Percentiles rank a stretch among this genome's conserved stretches.
Evolutionary conservation across 2,113 vertebrate species (phyloP).

Genomic region (Erinaceus europaeus): DNA sequence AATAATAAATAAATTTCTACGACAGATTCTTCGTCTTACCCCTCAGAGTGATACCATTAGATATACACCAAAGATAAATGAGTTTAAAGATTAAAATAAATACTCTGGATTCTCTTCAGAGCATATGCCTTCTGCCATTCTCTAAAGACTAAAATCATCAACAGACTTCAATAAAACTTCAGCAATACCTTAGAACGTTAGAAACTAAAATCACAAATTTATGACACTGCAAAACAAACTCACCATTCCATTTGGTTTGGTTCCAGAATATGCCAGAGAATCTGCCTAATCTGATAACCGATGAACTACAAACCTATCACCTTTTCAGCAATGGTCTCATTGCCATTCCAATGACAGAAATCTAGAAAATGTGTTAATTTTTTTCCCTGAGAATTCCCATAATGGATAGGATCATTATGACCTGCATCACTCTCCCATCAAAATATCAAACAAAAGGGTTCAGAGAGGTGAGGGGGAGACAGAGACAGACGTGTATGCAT

Average conservation of each 20-base stretch:
- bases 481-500: not conserved
- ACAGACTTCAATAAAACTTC: not conserved
- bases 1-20: not conserved
- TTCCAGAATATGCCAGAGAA: not conserved
- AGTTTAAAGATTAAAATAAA: conserved; percentile 38
- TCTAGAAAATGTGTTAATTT: not conserved
- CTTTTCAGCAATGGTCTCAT: not conserved
- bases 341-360: not conserved
- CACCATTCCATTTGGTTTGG: not conserved
- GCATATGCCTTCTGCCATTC: no score
- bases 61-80: not conserved
- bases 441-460: not conserved
- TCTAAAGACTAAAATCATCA: conserved; percentile 29
- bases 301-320: not conserved
- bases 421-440: not conserved
- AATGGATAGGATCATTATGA: not conserved
- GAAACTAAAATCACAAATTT: conserved; percentile 25
- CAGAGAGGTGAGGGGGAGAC: not conserved
- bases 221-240: not conserved
- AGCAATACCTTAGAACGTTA: not conserved
- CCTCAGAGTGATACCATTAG: not conserved
- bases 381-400: not conserved
- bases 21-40: not conserved
- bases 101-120: no score
- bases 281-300: not conserved